Conservation (phyloP, 1,140 invertebrate species). For the Pseudachorutes palmiensis region DNA sequence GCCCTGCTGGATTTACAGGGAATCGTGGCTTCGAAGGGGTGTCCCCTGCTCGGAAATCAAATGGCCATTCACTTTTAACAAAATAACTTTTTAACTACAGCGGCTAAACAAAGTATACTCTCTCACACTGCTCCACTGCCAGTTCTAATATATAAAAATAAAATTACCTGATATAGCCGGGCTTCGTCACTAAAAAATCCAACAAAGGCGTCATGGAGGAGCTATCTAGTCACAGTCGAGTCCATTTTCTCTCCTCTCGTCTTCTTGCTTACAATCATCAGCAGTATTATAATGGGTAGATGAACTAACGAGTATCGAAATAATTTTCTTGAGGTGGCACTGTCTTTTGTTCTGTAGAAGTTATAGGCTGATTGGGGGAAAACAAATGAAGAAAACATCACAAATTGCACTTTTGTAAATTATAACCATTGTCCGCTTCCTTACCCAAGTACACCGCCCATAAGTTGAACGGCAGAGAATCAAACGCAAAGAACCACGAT, state of each 20-base stretch:
- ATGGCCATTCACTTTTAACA: not conserved
- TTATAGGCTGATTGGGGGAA: constrained; percentile 80
- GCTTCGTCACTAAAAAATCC: too few relatives aligned
- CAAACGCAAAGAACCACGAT: constrained; percentile 80
- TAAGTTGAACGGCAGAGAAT: constrained; percentile 81
- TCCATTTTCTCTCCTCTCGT: not conserved
- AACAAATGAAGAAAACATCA: too few relatives aligned
- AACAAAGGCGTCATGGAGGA: too few relatives aligned
- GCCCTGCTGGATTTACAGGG: constrained; percentile 4
- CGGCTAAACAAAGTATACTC: too few relatives aligned
- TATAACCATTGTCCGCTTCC: not conserved
- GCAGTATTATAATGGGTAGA: constrained; percentile 76
- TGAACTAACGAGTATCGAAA: constrained; percentile 89
- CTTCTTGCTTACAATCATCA: constrained; percentile 77
- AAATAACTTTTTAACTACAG: too few relatives aligned
- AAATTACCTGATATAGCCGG: not conserved
- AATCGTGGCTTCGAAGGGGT: constrained; percentile 5
- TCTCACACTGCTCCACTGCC: not conserved
- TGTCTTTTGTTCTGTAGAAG: constrained; percentile 86
- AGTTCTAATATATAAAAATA: not conserved
- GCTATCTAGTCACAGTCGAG: too few relatives aligned
- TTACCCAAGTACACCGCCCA: constrained; percentile 86
- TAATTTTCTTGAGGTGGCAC: constrained; percentile 77
- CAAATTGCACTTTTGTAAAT: constrained; percentile 20
- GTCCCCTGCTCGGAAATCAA: too few relatives aligned